Base-by-base conservation (phyloP, 2,113 vertebrate genomes). In the Ageneiosus marmoratus region DNA sequence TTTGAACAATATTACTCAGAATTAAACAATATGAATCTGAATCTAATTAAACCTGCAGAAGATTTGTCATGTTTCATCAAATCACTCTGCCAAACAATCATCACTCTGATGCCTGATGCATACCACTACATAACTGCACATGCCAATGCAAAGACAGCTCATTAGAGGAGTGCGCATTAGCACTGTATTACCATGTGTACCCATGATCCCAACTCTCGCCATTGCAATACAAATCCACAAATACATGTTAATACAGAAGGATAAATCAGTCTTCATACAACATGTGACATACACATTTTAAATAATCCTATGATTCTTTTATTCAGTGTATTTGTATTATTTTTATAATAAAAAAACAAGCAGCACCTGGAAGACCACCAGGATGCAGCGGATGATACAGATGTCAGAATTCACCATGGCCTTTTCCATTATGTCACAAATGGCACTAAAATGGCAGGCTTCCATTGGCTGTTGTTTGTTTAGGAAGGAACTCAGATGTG, bases 391-490 rank as follows among this genome's bases (percentile, higher is more conserved):
- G 89, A 98, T 98, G 84, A 98, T 98, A 89, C 97, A 97, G 13
- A 96, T 96, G 63, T 99, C 97, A 13, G 96, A 95, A 20, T 97
- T 97, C 77, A 98, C 97, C 98, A 99, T 99, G 83, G 98, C 97
- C 88, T 97, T 99, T 87, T 99, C 98, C 97, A 99, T 99, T 65
- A 99, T 98, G 92, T 99, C 97, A 88, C 98, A 99, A 89, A 99
- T 98, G 84, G 96, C 97, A 95, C 96, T 97, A 50, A 99, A 96
- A 88, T 99, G 97, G 85, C 97, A 96, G 1, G 96, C 95, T 91
- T 99, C 98, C 0, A 99, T 98, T 0, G 96, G 97, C 83, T 99
- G 97, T 46, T 98, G 97, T 89, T 99, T 99, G 81, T 96, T 97
- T 91, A 98, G 53, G 29, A 99, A 95, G 20, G 93, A 94, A 32